Conservation (phyloP, 1,140 invertebrate species). For the Metaphire vulgaris region DNA sequence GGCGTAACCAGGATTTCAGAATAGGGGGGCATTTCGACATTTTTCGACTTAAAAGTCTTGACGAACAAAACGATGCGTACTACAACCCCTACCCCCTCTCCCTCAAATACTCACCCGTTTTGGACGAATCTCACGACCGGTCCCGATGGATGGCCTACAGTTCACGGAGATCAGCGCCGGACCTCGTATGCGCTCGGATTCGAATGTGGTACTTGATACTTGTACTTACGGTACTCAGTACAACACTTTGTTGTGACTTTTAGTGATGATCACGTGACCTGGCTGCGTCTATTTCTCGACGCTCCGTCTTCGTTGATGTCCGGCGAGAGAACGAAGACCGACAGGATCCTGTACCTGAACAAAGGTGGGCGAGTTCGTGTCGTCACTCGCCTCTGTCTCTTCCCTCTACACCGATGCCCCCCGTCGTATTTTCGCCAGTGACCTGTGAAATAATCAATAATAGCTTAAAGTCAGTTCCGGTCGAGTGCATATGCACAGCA, state of each 20-base stretch:
- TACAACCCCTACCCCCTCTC: background rate
- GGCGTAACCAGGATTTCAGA: too few relatives aligned
- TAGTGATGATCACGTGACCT: background rate
- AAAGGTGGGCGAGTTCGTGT: background rate
- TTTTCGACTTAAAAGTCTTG: too few relatives aligned
- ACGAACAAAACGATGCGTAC: too few relatives aligned
- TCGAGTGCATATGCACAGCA: background rate
- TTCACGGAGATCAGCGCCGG: background rate
- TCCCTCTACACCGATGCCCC: background rate
- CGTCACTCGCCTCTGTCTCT: background rate
- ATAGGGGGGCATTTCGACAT: too few relatives aligned
- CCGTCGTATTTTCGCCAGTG: background rate
- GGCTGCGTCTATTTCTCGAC: background rate
- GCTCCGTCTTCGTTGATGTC: background rate
- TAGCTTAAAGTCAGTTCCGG: background rate
- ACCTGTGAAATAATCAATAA: background rate
- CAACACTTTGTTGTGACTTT: background rate
- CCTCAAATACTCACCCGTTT: background rate
- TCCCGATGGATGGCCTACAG: background rate
- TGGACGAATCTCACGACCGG: background rate
- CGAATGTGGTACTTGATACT: background rate
- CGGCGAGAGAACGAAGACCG: background rate
- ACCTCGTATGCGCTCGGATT: too few relatives aligned
- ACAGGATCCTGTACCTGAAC: background rate
- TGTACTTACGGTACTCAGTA: too few relatives aligned